A percentile compares a stretch with the other conserved stretches of the same genome.
Evolutionary conservation across 2,113 vertebrate species (phyloP).

Genomic region (Tympanuchus pallidicinctus): DNA sequence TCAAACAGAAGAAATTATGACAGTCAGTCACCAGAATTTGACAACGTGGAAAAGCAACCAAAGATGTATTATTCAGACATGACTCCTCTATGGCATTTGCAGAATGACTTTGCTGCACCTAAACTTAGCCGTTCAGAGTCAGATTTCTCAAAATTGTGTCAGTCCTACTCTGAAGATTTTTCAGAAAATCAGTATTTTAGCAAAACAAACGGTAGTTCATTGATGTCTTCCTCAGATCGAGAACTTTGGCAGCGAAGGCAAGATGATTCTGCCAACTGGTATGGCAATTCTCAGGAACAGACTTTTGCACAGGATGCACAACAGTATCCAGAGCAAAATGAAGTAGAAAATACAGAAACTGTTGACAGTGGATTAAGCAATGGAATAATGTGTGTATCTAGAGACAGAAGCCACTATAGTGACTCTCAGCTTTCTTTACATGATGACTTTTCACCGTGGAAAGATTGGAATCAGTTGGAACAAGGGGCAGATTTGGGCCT

Average conservation of each 20-base stretch:
- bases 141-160: constrained; percentile 96
- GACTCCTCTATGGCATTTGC: constrained; percentile 91
- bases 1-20: constrained; percentile 81
- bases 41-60: constrained; percentile 83
- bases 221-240: constrained; percentile 93
- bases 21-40: constrained; percentile 75
- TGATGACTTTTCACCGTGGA: constrained; percentile 93
- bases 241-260: constrained; percentile 96
- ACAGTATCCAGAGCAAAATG: constrained; percentile 79
- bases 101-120: constrained; percentile 91
- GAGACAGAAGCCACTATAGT: constrained; percentile 88
- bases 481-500: constrained; percentile 86
- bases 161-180: constrained; percentile 97
- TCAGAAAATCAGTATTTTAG: constrained; percentile 92
- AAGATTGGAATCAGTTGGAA: constrained; percentile 91
- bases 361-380: constrained; percentile 92
- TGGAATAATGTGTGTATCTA: constrained; percentile 85
- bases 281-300: constrained; percentile 82
- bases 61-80: constrained; percentile 85
- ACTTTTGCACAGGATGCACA: constrained; percentile 74
- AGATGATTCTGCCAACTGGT: constrained; percentile 83
- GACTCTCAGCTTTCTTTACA: constrained; percentile 91
- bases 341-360: constrained; percentile 85
- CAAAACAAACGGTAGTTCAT: constrained; percentile 89
- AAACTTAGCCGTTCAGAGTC: constrained; percentile 98